Conservation (phyloP, 2,888 invertebrate species). For the Erebia epiphron region DNA sequence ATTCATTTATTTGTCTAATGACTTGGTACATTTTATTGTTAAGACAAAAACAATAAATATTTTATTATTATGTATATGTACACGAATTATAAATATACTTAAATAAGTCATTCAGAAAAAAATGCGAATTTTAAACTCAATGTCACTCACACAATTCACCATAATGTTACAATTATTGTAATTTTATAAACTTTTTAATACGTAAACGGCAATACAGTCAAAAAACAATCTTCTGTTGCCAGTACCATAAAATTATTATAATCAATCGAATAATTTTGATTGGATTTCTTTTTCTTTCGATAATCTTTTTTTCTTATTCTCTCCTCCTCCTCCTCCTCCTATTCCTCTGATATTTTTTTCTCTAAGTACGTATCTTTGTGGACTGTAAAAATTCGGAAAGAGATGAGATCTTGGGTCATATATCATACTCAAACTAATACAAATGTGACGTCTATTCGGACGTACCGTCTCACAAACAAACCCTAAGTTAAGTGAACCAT, state of each 20-base stretch:
- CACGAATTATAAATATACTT: conserved; percentile 28
- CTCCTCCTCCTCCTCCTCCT: too few species aligned
- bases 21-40: conserved; percentile 38
- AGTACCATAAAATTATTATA: conserved; percentile 25
- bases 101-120: conserved; percentile 10
- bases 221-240: conserved; percentile 26
- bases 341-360: too few species aligned
- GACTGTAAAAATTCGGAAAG: conserved; percentile 48
- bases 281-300: not conserved
- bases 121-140: conserved; percentile 30
- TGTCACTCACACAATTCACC: conserved; percentile 26
- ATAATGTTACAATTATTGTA: not conserved
- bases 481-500: not conserved
- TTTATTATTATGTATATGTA: conserved; percentile 31
- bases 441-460: not conserved
- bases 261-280: not conserved
- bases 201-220: conserved; percentile 32
- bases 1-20: conserved; percentile 33
- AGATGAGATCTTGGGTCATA: conserved; percentile 47
- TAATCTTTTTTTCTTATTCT: not conserved
- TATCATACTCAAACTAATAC: not conserved
- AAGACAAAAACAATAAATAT: conserved; percentile 36
- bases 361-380: conserved; percentile 46
- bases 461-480: not conserved
- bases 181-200: conserved; percentile 12